A percentile compares a stretch with the other conserved stretches of the same genome.
Evolutionary conservation across 2,888 invertebrate genomes (phyloP).

Genomic region (Tineola bisselliella): DNA sequence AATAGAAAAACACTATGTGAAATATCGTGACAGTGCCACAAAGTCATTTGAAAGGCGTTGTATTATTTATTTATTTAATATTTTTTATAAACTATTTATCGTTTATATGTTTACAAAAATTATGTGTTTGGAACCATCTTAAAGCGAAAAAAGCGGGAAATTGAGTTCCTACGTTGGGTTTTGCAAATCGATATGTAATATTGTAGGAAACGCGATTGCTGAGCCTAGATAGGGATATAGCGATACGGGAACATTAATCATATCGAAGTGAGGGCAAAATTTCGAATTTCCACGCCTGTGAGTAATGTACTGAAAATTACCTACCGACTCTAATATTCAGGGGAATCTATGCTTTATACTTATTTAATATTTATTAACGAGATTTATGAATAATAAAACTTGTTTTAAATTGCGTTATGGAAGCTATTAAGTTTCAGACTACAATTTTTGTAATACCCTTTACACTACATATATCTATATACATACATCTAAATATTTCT

Average conservation of each 20-base stretch:
- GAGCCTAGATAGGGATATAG: slow-evolving; percentile 13
- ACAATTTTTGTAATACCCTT: too few relatives aligned
- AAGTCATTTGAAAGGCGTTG: too few relatives aligned
- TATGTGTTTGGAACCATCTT: not conserved
- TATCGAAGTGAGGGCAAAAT: slow-evolving; percentile 12
- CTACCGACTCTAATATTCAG: not conserved
- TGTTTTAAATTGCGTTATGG: too few relatives aligned
- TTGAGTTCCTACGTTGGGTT: slow-evolving; percentile 2
- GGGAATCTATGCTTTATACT: not conserved
- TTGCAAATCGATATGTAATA: slow-evolving; percentile 13
- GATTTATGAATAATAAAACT: not conserved
- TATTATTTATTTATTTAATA: too few relatives aligned
- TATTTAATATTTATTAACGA: not conserved
- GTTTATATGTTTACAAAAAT: too few relatives aligned
- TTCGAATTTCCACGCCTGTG: slow-evolving; percentile 15
- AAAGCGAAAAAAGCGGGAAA: not conserved
- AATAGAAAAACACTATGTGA: too few relatives aligned
- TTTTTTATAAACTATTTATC: not conserved
- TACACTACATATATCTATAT: too few relatives aligned
- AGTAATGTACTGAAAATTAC: slow-evolving; percentile 16
- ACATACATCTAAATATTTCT: too few relatives aligned
- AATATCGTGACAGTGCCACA: too few relatives aligned
- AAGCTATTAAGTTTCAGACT: too few relatives aligned
- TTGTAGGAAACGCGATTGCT: slow-evolving; percentile 11
- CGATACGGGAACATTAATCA: slow-evolving; percentile 17